Conservation (phyloP, 2,888 invertebrate genomes). For the Tanypteryx hageni region DNA sequence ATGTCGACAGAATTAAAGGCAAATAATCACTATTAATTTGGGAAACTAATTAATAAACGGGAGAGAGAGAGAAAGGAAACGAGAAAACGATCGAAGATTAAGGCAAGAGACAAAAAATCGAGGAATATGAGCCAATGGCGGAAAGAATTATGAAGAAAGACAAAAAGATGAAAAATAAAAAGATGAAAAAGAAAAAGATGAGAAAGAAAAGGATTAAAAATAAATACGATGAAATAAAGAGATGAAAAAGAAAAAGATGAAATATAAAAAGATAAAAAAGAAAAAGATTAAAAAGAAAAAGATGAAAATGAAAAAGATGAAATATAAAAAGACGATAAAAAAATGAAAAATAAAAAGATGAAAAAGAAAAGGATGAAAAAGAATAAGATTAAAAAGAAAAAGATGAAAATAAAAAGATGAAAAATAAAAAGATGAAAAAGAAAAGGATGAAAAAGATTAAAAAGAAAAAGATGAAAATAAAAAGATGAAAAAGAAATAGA, state of each 20-base stretch:
- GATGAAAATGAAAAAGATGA: background rate
- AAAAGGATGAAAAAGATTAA: background rate
- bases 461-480: background rate
- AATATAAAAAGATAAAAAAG: no score
- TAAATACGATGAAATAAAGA: no score
- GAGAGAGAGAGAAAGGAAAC: background rate
- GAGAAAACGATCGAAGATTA: background rate
- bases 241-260: background rate
- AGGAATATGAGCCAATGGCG: background rate
- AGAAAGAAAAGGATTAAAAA: background rate
- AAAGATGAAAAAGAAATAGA: background rate
- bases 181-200: background rate
- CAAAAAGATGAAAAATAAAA: background rate
- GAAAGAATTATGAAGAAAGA: background rate
- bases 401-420: background rate
- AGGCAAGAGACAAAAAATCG: background rate
- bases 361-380: no score
- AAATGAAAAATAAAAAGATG: background rate
- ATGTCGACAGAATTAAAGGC: no score
- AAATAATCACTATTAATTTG: background rate
- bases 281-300: no score
- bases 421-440: background rate
- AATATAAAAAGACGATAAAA: no score
- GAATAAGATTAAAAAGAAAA: background rate
- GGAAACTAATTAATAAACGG: background rate